Evolutionary conservation across 2,888 invertebrate species (phyloP).

Genomic region (Lasioglossum figueresi): DNA sequence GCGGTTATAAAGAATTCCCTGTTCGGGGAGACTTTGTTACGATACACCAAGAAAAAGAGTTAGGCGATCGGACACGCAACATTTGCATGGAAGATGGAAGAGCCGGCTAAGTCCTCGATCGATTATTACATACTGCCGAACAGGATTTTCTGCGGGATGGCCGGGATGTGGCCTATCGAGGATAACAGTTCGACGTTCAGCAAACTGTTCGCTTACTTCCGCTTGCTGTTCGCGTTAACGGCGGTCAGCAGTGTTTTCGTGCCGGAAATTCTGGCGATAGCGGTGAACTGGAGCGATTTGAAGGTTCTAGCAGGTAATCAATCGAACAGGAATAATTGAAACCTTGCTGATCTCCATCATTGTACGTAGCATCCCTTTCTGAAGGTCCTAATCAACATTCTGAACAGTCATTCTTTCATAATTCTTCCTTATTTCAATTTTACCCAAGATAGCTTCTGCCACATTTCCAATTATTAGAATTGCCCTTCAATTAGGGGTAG

Average conservation of each 20-base stretch:
- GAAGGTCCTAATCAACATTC: background rate
- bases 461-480: background rate
- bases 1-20: conserved; percentile 30
- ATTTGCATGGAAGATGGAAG: conserved; percentile 24
- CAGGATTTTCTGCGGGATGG: conserved; percentile 50
- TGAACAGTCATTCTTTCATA: background rate
- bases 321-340: background rate
- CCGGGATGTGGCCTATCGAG: conserved; percentile 60
- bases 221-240: conserved; percentile 43
- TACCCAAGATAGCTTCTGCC: background rate
- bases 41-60: background rate
- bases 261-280: conserved; percentile 56
- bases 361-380: background rate
- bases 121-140: conserved; percentile 63
- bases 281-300: conserved; percentile 57
- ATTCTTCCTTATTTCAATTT: background rate
- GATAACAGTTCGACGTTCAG: conserved; percentile 12
- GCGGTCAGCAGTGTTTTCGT: conserved; percentile 56
- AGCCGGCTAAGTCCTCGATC: conserved; percentile 34
- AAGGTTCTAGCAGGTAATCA: conserved; percentile 57
- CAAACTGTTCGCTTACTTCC: conserved; percentile 55
- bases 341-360: background rate
- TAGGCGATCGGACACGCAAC: conserved; percentile 5
- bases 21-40: background rate
- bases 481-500: conserved; percentile 44